These are phyloP conservation scores for Brachypalpus laphriformis DNA, from an alignment of 2,888 invertebrate genomes.

Conservation along the genomic window DNA sequence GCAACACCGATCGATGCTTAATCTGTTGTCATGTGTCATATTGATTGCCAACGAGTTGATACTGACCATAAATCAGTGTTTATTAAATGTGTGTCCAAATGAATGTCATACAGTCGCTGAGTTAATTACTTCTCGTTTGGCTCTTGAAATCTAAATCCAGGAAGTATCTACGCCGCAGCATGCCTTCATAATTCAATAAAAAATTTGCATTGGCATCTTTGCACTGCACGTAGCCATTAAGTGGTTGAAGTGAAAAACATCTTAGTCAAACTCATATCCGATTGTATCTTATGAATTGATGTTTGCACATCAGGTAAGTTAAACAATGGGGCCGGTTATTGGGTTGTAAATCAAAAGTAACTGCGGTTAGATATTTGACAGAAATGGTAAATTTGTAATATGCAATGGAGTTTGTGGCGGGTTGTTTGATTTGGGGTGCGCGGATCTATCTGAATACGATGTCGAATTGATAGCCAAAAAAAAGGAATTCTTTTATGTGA, in stretches of 20 bases:
- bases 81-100: conserved; percentile 14
- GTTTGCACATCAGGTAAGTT: not conserved
- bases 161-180: conserved; percentile 24
- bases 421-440: no score
- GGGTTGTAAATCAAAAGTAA: no score
- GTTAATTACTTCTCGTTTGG: conserved; percentile 25
- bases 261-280: not conserved
- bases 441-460: no score
- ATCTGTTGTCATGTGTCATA: conserved; percentile 27
- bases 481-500: no score
- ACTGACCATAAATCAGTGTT: conserved; percentile 32
- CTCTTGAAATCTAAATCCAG: conserved; percentile 24
- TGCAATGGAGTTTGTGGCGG: no score
- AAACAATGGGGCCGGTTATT: not conserved
- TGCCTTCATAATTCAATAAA: conserved; percentile 32
- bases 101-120: not conserved
- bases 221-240: not conserved
- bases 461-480: no score
- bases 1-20: not conserved
- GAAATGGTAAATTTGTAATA: no score
- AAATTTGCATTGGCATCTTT: conserved; percentile 23
- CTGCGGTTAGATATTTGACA: no score
- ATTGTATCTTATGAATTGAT: not conserved
- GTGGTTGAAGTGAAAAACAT: not conserved
- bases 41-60: not conserved